A percentile compares a stretch with the other conserved stretches of the same genome.
Conservation (phyloP, 2,797 vertebrate species). For the Spinus pinus region DNA sequence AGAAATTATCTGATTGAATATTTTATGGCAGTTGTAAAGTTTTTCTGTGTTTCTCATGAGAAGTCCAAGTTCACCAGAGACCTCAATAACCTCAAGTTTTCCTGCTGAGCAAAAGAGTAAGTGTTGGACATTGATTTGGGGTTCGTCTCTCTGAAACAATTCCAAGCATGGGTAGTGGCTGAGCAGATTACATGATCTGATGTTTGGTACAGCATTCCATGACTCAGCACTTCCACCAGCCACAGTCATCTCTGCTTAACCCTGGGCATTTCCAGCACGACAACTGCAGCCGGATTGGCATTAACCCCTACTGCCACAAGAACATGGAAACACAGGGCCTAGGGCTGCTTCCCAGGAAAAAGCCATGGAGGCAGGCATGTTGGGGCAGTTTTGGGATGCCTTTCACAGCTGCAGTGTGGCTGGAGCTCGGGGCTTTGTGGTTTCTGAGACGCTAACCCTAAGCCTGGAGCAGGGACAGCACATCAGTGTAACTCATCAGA, state of each 20-base stretch:
- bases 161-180: background rate
- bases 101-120: background rate
- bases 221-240: background rate
- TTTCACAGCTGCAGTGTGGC: too few species aligned
- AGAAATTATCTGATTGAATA: background rate
- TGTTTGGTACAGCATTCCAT: background rate
- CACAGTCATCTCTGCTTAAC: background rate
- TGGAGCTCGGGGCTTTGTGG: too few species aligned
- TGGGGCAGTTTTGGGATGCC: too few species aligned
- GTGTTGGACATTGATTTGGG: background rate
- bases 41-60: background rate
- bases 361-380: too few species aligned
- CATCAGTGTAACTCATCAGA: slow-evolving; percentile 11
- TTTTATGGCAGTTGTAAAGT: background rate
- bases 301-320: background rate
- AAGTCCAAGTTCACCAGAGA: background rate
- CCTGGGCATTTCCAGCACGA: background rate
- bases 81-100: background rate
- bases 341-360: too few species aligned
- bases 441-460: too few species aligned
- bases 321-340: slow-evolving; percentile 12
- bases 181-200: background rate
- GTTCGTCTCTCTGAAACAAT: background rate
- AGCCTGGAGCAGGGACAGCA: background rate
- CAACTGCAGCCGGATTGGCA: background rate